phyloP scores from a whole-genome alignment of 1,140 invertebrate genomes.

The Aradophagus sp. region DNA sequence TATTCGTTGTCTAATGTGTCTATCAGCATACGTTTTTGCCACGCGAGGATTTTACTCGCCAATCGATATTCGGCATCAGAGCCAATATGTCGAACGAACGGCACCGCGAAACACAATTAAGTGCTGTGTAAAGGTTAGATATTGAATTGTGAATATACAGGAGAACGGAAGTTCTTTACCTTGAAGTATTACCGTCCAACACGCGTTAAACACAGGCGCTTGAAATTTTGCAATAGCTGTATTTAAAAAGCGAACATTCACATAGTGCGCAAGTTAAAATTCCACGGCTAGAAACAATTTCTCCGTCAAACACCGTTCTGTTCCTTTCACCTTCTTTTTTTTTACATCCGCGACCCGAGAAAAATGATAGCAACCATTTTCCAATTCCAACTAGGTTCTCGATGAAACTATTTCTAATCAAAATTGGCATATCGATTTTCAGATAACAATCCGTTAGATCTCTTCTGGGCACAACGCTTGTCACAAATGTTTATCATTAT shows the following conservation, averaged over 20 bases:
- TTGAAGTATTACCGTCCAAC: constrained; percentile 40
- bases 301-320: background rate
- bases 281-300: constrained; percentile 3
- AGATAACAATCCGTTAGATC: no score
- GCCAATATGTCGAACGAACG: constrained; percentile 32
- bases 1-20: constrained; percentile 29
- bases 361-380: no score
- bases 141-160: constrained; percentile 49
- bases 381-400: no score
- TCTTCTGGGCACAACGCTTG: no score
- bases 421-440: no score
- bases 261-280: constrained; percentile 19
- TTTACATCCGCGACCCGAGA: no score
- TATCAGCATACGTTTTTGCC: constrained; percentile 19
- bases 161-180: constrained; percentile 58
- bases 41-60: constrained; percentile 18
- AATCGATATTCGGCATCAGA: constrained; percentile 46
- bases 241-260: constrained; percentile 27
- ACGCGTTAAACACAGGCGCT: constrained; percentile 27
- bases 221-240: constrained; percentile 42
- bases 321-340: background rate
- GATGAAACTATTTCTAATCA: no score
- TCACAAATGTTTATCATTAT: no score
- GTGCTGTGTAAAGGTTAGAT: constrained; percentile 46
- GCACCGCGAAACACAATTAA: constrained; percentile 42